Conservation (phyloP, 1,140 invertebrate genomes). For the Odontomachus brunneus region DNA sequence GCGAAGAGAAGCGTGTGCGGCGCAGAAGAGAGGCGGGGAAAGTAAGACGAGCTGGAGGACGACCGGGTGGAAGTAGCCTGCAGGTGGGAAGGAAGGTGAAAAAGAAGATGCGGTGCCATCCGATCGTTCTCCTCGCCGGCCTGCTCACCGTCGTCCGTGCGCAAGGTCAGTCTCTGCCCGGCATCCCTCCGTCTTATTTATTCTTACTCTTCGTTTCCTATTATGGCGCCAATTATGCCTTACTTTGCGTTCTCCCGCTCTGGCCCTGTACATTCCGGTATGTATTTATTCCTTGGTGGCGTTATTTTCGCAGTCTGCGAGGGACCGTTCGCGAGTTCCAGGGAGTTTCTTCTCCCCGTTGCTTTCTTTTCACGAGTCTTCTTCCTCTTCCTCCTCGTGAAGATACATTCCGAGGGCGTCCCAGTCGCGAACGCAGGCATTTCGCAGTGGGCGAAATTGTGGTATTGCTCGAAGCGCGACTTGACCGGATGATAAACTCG, state of each 20-base stretch:
- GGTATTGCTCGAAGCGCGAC: too few relatives aligned
- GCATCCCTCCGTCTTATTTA: slow-evolving; percentile 45
- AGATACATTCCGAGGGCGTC: too few relatives aligned
- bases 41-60: slow-evolving; percentile 74
- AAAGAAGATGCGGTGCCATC: slow-evolving; percentile 80
- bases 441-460: too few relatives aligned
- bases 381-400: neutral
- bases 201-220: slow-evolving; percentile 39
- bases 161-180: slow-evolving; percentile 80
- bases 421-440: too few relatives aligned
- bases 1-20: slow-evolving; percentile 17
- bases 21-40: slow-evolving; percentile 2
- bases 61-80: slow-evolving; percentile 45
- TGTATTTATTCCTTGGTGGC: neutral
- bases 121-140: slow-evolving; percentile 78
- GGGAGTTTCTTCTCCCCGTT: neutral
- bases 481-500: too few relatives aligned
- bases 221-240: slow-evolving; percentile 43
- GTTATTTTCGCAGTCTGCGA: neutral
- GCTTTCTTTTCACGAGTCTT: neutral
- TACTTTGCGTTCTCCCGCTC: slow-evolving; percentile 31
- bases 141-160: slow-evolving; percentile 79
- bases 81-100: slow-evolving; percentile 75
- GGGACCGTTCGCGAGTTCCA: neutral
- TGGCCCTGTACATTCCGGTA: slow-evolving; percentile 4